phyloP scores from a whole-genome alignment of 2,888 invertebrate genomes.

The Autographa gamma region DNA sequence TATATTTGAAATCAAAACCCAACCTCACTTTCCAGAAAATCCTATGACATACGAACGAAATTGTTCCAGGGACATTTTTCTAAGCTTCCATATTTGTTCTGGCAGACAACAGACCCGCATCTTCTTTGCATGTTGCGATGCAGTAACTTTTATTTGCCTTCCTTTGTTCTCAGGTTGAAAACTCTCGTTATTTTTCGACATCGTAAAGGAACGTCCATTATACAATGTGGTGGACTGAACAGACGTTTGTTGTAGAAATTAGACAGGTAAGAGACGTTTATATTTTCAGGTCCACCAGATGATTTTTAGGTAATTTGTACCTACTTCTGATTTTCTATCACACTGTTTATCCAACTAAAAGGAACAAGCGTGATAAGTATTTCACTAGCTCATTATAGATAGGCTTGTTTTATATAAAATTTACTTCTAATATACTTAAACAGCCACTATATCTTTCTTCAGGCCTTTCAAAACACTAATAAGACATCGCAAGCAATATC shows the following conservation, averaged over 20 bases:
- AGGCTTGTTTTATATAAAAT: too few species aligned
- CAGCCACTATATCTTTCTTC: not conserved
- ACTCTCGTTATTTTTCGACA: conserved; percentile 7
- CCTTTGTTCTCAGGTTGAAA: conserved; percentile 10
- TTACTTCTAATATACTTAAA: too few species aligned
- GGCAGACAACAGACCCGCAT: conserved; percentile 35
- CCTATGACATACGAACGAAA: not conserved
- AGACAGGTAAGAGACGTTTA: not conserved
- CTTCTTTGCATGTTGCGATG: conserved; percentile 30
- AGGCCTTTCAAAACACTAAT: too few species aligned
- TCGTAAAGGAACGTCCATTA: conserved; percentile 13
- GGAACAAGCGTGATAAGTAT: too few species aligned
- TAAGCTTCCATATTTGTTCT: not conserved
- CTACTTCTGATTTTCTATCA: too few species aligned
- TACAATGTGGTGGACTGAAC: not conserved
- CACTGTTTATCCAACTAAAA: too few species aligned
- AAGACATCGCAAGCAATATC: not conserved
- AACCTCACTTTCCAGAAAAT: too few species aligned
- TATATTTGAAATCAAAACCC: too few species aligned
- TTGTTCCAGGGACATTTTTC: not conserved
- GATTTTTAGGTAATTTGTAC: too few species aligned
- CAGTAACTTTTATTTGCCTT: conserved; percentile 38
- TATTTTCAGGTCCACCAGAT: too few species aligned
- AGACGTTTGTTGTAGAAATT: not conserved
- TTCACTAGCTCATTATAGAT: too few species aligned